Conservation (phyloP, 2,113 vertebrate species). For the Panthera leo region DNA sequence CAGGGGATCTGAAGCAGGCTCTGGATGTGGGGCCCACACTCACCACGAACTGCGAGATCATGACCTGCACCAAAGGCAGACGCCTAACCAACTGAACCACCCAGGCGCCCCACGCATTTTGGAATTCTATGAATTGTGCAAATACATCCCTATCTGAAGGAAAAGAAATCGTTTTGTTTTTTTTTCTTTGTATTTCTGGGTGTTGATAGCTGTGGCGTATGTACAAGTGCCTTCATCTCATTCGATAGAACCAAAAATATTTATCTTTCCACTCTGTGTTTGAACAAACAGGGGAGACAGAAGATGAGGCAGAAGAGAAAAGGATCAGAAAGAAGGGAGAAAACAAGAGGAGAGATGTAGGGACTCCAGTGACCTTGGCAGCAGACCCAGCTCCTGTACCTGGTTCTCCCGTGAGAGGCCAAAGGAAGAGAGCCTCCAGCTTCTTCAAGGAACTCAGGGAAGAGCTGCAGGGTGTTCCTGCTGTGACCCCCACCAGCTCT, state of each 20-base stretch:
- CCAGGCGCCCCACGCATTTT: background rate
- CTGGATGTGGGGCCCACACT: too few species aligned
- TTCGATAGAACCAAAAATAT: background rate
- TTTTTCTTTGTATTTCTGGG: background rate
- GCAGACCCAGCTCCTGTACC: background rate
- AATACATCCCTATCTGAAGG: background rate
- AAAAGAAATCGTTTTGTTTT: background rate
- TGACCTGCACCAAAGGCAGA: too few species aligned
- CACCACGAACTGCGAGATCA: too few species aligned
- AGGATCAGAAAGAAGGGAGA: conserved; percentile 58
- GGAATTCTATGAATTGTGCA: background rate
- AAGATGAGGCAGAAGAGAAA: conserved; percentile 46
- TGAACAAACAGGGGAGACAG: conserved; percentile 69
- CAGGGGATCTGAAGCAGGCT: too few species aligned
- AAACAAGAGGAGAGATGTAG: background rate
- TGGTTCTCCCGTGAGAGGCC: background rate
- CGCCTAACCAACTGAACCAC: too few species aligned
- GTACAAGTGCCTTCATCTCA: rapidly evolving
- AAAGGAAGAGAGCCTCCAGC: conserved; percentile 52
- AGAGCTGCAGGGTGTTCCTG: conserved; percentile 45
- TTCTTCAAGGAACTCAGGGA: conserved; percentile 78
- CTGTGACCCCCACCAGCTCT: background rate
- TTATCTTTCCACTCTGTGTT: conserved; percentile 36
- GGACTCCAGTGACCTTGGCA: rapidly evolving
- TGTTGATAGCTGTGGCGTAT: background rate